phyloP scores from a whole-genome alignment of 64 coral and sea anemone genomes.

The Montipora sp. region DNA sequence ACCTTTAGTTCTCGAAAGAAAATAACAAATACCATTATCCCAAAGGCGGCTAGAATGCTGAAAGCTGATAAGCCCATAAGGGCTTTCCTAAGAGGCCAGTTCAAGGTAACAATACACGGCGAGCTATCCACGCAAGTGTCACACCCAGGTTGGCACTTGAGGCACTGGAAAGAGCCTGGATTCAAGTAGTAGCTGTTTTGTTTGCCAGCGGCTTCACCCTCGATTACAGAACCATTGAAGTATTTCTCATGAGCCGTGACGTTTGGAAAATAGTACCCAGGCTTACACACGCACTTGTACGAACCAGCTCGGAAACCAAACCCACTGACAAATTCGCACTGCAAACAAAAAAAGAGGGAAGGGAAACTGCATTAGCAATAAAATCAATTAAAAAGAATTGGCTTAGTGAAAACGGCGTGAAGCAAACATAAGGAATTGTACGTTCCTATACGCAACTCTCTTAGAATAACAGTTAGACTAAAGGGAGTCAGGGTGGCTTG shows the following conservation, averaged over 20 bases:
- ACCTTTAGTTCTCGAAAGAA: conserved; percentile 89
- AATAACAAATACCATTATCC: conserved; percentile 54
- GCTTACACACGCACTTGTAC: conserved; percentile 86
- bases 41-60: conserved; percentile 60
- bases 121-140: conserved; percentile 75
- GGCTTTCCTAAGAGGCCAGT: conserved; percentile 79
- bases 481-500: too few relatives aligned
- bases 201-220: conserved; percentile 44
- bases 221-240: conserved; percentile 85
- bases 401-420: too few relatives aligned
- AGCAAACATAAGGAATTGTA: too few relatives aligned
- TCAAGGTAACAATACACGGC: conserved; percentile 84
- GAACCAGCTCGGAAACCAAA: conserved; percentile 87
- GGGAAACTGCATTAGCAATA: too few relatives aligned
- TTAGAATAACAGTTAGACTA: too few relatives aligned
- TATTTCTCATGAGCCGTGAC: conserved; percentile 52
- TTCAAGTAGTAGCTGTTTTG: conserved; percentile 61
- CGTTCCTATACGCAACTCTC: too few relatives aligned
- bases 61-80: conserved; percentile 65
- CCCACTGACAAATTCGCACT: conserved; percentile 75
- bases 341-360: not conserved
- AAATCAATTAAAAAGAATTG: too few relatives aligned
- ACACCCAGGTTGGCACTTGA: conserved; percentile 75
- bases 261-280: conserved; percentile 83
- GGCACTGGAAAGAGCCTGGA: conserved; percentile 73